A percentile compares a stretch with the other conserved stretches of the same genome.
phyloP scores from a whole-genome alignment of 2,113 vertebrate species.

The Atrichornis clamosus region DNA sequence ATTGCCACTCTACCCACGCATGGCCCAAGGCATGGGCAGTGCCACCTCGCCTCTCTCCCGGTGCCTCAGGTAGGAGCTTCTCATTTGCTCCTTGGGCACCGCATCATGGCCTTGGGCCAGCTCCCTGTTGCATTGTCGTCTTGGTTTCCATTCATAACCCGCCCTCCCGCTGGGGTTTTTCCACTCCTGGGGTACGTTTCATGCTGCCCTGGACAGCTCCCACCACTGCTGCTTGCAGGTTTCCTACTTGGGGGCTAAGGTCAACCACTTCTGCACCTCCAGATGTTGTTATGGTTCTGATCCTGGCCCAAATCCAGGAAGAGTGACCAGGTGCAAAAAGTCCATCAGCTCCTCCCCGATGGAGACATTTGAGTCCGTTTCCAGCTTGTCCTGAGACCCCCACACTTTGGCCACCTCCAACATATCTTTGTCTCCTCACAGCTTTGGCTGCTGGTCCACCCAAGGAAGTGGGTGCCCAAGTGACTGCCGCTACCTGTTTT shows the following conservation, averaged over 20 bases:
- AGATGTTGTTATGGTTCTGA: neutral
- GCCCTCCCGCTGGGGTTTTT: neutral
- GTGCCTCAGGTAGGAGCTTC: neutral
- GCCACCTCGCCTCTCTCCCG: neutral
- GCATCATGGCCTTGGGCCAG: slow-evolving; percentile 52
- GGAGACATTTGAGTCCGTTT: neutral
- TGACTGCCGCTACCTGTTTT: neutral
- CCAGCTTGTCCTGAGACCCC: neutral
- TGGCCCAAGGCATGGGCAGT: neutral
- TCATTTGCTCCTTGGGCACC: slow-evolving; percentile 48
- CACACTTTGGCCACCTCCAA: rapidly evolving
- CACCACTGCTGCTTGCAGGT: rapidly evolving
- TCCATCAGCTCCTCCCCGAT: neutral
- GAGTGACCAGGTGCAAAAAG: neutral
- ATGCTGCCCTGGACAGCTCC: neutral
- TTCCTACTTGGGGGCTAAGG: neutral
- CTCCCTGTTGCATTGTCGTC: neutral
- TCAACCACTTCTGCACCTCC: neutral
- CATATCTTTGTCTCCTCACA: neutral
- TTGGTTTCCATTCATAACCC: neutral
- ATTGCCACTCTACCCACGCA: rapidly evolving
- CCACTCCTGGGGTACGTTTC: neutral
- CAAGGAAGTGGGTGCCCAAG: neutral
- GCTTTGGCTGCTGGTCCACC: neutral
- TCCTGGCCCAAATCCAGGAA: neutral